Conservation (phyloP, 2,113 vertebrate species). For the Rhipidura dahli region DNA sequence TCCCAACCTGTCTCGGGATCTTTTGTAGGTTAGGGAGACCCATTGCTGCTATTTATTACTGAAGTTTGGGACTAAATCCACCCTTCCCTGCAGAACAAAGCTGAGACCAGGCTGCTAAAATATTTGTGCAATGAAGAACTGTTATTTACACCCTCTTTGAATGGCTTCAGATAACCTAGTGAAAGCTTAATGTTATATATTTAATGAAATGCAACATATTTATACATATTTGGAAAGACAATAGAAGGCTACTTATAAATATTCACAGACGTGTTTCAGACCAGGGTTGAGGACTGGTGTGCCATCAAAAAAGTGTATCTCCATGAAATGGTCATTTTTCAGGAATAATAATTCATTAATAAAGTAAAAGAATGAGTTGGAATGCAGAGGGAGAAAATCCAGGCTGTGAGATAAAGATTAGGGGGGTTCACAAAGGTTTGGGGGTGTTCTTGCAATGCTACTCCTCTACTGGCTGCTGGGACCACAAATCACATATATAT, state of each 20-base stretch:
- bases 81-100: background rate
- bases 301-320: background rate
- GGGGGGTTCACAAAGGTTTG: background rate
- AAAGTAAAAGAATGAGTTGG: background rate
- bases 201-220: conserved; percentile 4
- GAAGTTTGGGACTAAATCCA: background rate
- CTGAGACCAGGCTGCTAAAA: background rate
- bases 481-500: background rate
- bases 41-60: background rate
- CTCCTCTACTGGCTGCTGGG: background rate
- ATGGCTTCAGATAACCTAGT: background rate
- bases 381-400: background rate
- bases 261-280: background rate
- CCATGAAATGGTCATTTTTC: background rate
- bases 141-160: background rate
- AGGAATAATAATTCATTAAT: background rate
- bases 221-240: conserved; percentile 1
- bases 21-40: background rate
- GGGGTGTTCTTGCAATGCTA: background rate
- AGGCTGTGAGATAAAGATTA: background rate
- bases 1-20: background rate
- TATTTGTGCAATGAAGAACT: background rate
- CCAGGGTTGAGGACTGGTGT: background rate
- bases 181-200: background rate
- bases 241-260: background rate